Percentiles rank a stretch among this genome's conserved stretches.
Evolutionary conservation across 2,888 invertebrate genomes (phyloP).

Genomic region (Osedax frankpressi): DNA sequence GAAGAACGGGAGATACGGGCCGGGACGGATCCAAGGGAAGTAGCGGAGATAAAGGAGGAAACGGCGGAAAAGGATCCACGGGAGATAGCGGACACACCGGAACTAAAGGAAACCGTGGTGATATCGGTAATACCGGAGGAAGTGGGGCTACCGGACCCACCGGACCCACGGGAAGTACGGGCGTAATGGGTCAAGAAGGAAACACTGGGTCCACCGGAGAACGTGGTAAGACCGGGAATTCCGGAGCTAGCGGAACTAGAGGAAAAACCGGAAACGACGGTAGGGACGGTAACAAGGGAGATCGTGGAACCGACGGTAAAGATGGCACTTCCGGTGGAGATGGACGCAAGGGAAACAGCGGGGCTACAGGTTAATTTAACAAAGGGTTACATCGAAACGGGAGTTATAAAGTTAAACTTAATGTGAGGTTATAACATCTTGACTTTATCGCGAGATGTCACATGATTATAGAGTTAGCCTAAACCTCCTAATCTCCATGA

Average conservation of each 20-base stretch:
- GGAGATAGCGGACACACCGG: slow-evolving; percentile 22
- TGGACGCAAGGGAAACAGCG: background rate
- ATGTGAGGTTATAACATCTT: background rate
- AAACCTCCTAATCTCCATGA: too few relatives aligned
- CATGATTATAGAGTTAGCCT: too few relatives aligned
- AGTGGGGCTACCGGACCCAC: slow-evolving; percentile 3
- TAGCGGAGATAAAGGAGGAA: slow-evolving; percentile 18
- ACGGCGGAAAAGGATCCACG: slow-evolving; percentile 17
- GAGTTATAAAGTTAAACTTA: too few relatives aligned
- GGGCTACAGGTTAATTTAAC: background rate
- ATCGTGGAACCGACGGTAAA: background rate
- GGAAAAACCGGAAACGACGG: slow-evolving; percentile 10
- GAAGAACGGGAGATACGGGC: slow-evolving; percentile 12
- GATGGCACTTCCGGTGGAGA: background rate
- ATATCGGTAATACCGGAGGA: slow-evolving; percentile 17
- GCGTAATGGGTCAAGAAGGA: background rate
- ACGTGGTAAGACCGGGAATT: slow-evolving; percentile 1
- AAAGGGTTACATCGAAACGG: background rate
- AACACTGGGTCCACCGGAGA: slow-evolving; percentile 6
- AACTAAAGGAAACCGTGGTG: slow-evolving; percentile 17
- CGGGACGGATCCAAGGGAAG: slow-evolving; percentile 9
- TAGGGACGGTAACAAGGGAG: slow-evolving; percentile 22
- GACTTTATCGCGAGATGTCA: too few relatives aligned
- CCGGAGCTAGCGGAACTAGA: slow-evolving; percentile 2
- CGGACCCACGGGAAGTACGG: slow-evolving; percentile 13